Conservation (phyloP, 2,113 vertebrate genomes). For the Cyprinodon brontotheroides region DNA sequence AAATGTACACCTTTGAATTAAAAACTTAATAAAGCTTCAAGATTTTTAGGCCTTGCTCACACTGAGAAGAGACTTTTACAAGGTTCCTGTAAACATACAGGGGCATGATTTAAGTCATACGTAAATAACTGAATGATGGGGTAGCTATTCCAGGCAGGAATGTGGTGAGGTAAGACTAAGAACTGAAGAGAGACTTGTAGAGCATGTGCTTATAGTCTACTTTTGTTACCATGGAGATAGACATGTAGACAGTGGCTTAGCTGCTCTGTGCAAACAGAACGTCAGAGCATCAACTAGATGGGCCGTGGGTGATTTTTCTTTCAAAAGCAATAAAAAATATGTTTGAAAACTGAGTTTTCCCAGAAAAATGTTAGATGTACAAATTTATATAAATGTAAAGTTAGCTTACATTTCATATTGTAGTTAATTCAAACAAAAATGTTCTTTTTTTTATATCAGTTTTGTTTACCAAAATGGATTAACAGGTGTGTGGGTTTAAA, state of each 20-base stretch:
- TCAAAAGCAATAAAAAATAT: not conserved
- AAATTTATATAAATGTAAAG: not conserved
- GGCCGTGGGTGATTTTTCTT: not conserved
- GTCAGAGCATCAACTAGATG: not conserved
- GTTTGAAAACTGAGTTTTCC: not conserved
- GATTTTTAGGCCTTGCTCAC: not conserved
- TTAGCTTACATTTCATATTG: too few relatives aligned
- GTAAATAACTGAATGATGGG: too few relatives aligned
- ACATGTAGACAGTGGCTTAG: not conserved
- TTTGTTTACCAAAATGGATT: too few relatives aligned
- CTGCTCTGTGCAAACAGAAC: not conserved
- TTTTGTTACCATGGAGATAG: not conserved
- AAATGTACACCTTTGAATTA: too few relatives aligned
- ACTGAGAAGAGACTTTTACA: not conserved
- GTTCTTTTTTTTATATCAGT: too few relatives aligned
- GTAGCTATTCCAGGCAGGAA: too few relatives aligned
- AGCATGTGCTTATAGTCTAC: not conserved
- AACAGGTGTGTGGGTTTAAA: too few relatives aligned
- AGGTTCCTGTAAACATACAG: too few relatives aligned
- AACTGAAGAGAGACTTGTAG: not conserved
- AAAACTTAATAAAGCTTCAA: not conserved
- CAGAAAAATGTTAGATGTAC: not conserved
- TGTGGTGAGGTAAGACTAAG: not conserved
- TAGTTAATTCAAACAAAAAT: too few relatives aligned
- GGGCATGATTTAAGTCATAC: not conserved